Percentiles rank a stretch among this genome's conserved stretches.
Conservation (phyloP, 2,113 vertebrate species). For the Nannobrachium achirus region DNA sequence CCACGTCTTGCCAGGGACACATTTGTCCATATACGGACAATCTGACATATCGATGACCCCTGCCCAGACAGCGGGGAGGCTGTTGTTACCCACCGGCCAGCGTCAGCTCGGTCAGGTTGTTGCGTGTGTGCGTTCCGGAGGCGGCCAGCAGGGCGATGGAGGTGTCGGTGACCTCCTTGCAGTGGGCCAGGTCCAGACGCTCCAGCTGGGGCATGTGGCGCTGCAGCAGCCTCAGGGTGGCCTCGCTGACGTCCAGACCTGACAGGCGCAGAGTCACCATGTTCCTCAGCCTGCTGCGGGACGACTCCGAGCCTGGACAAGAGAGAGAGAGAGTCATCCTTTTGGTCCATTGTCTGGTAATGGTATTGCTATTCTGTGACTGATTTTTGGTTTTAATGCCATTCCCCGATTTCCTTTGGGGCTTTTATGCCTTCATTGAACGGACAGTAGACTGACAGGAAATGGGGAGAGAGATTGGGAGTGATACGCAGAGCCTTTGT, state of each 20-base stretch:
- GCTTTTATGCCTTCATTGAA: too few species aligned
- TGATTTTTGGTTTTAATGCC: too few species aligned
- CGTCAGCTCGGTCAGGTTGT: constrained; percentile 91
- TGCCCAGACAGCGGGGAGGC: too few species aligned
- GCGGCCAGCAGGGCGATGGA: constrained; percentile 91
- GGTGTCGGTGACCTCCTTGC: constrained; percentile 89
- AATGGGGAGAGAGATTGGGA: too few species aligned
- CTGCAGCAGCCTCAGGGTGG: constrained; percentile 90
- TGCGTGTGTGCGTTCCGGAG: constrained; percentile 89
- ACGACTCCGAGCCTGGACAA: constrained; percentile 86
- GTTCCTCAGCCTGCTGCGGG: constrained; percentile 93
- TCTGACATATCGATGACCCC: too few species aligned
- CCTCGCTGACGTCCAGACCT: constrained; percentile 91
- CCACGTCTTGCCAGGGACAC: too few species aligned
- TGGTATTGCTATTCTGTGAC: too few species aligned
- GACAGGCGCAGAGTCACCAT: constrained; percentile 91
- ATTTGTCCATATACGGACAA: too few species aligned
- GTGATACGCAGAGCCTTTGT: too few species aligned
- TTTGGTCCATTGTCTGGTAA: too few species aligned
- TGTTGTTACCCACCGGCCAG: constrained; percentile 86
- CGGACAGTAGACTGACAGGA: too few species aligned
- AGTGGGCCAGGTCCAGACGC: constrained; percentile 94
- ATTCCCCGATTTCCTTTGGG: too few species aligned
- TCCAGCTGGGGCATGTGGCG: constrained; percentile 94
- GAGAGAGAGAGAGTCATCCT: background rate